These are phyloP conservation scores for Drosophila engyochracea DNA, from an alignment of 2,888 invertebrate genomes.

Conservation along the genomic window DNA sequence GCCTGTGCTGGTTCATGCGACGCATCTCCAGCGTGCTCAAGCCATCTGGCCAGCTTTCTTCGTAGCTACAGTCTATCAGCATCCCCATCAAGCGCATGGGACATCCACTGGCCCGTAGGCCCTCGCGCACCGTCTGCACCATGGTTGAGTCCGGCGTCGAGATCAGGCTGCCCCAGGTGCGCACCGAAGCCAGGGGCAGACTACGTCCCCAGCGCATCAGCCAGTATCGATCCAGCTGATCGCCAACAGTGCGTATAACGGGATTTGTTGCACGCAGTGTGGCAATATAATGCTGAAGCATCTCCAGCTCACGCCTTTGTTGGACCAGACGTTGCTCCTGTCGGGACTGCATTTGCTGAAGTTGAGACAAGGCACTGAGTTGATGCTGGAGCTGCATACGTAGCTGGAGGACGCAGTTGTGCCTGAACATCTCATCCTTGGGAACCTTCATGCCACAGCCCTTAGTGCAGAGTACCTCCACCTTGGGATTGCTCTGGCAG, in stretches of 20 bases:
- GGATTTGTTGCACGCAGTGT: conserved; percentile 61
- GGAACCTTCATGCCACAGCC: conserved; percentile 48
- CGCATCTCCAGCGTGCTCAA: conserved; percentile 51
- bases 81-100: conserved; percentile 55
- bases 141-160: conserved; percentile 63
- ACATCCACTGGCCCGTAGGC: conserved; percentile 45
- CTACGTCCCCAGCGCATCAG: conserved; percentile 60
- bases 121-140: conserved; percentile 51
- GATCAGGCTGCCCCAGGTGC: conserved; percentile 65
- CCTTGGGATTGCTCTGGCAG: conserved; percentile 53
- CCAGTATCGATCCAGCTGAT: conserved; percentile 61
- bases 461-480: conserved; percentile 30
- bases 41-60: conserved; percentile 64
- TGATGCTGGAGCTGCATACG: conserved; percentile 45
- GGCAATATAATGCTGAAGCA: conserved; percentile 63
- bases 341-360: conserved; percentile 32
- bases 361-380: conserved; percentile 22
- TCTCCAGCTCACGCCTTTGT: conserved; percentile 62
- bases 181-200: conserved; percentile 43
- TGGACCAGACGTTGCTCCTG: conserved; percentile 45
- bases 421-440: conserved; percentile 56
- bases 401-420: conserved; percentile 61
- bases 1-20: conserved; percentile 46
- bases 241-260: conserved; percentile 59
- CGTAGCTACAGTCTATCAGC: conserved; percentile 58